Evolutionary conservation across 2,888 invertebrate species (phyloP).

Genomic region (Lasioglossum lativentre): DNA sequence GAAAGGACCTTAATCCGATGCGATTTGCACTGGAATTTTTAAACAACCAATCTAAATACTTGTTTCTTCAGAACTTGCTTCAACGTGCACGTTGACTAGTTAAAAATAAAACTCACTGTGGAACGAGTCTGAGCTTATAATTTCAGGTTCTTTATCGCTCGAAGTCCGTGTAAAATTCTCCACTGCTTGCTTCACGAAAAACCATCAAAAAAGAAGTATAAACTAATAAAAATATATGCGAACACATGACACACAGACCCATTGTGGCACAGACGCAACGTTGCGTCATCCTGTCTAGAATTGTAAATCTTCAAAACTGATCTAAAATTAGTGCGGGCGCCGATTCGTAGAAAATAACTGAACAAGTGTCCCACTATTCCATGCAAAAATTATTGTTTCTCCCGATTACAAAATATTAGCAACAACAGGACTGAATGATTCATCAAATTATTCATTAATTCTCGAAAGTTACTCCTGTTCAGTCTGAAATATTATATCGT

Average conservation of each 20-base stretch:
- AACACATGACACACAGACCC: neutral
- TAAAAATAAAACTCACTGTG: neutral
- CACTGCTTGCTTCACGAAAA: neutral
- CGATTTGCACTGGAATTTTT: neutral
- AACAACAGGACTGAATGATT: no score
- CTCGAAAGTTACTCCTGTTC: neutral
- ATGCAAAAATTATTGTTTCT: neutral
- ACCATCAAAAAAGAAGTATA: neutral
- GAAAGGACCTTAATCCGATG: neutral
- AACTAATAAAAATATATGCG: neutral
- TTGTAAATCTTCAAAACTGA: constrained; percentile 20
- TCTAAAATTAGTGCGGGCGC: constrained; percentile 30
- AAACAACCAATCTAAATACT: neutral
- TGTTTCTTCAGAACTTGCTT: neutral
- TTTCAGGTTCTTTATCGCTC: neutral
- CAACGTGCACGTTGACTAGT: neutral
- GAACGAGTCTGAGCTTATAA: neutral
- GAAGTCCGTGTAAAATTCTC: neutral
- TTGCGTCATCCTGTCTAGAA: constrained; percentile 18
- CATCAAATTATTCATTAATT: no score
- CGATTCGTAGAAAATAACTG: neutral
- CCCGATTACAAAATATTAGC: neutral
- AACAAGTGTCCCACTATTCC: neutral
- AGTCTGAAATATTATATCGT: no score
- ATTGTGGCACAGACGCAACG: constrained; percentile 1